phyloP scores from a whole-genome alignment of 2,113 vertebrate species.

The Notarius lentiginosus region DNA sequence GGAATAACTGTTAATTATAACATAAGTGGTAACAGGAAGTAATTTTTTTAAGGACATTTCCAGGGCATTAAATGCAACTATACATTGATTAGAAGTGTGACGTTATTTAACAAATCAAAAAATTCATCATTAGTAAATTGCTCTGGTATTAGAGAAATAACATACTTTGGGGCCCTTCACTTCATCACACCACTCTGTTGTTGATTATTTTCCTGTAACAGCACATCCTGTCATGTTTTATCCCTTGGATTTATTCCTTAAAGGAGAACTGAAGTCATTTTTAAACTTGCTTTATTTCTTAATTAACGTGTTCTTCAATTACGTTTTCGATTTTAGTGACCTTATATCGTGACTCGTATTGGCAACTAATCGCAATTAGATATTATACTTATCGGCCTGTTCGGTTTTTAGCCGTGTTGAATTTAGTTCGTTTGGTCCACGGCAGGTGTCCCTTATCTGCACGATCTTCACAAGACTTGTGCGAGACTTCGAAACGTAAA shows the following conservation, averaged over 20 bases:
- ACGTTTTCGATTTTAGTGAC: too few species aligned
- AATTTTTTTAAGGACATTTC: not conserved
- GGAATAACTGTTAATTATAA: not conserved
- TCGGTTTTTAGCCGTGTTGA: too few species aligned
- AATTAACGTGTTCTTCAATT: too few species aligned
- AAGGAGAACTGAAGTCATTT: too few species aligned
- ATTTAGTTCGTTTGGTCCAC: too few species aligned
- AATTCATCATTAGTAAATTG: not conserved
- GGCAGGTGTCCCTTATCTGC: too few species aligned
- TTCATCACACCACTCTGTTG: not conserved
- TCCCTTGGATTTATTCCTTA: not conserved
- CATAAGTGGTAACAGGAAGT: not conserved
- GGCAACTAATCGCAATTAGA: too few species aligned
- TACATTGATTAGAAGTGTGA: not conserved
- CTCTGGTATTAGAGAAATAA: not conserved
- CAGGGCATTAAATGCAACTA: not conserved
- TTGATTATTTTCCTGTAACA: not conserved
- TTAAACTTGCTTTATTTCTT: too few species aligned
- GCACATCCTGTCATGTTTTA: not conserved
- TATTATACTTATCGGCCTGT: too few species aligned
- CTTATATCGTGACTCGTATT: too few species aligned
- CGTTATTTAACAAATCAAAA: slow-evolving; percentile 9
- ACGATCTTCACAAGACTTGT: too few species aligned
- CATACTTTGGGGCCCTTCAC: not conserved
- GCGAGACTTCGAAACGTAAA: too few species aligned